These are phyloP conservation scores for Enteromius thamalakanensis DNA, from an alignment of 2,797 vertebrate genomes.

Conservation along the genomic window DNA sequence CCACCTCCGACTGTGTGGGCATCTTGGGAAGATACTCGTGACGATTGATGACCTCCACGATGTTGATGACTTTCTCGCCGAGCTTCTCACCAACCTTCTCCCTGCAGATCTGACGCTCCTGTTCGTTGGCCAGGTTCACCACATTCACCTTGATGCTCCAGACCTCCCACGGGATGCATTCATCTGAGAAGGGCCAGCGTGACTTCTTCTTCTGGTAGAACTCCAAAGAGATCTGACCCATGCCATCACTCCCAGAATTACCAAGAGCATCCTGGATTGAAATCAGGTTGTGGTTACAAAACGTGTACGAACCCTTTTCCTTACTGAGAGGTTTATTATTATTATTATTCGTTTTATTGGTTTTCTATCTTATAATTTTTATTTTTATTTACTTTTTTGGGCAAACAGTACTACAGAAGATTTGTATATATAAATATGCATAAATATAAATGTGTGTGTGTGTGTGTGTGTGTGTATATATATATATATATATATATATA, in stretches of 20 bases:
- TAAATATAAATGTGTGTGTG: too few relatives aligned
- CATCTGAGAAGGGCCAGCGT: conserved; percentile 96
- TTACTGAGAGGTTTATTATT: neutral
- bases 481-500: too few relatives aligned
- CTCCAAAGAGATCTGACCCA: conserved; percentile 96
- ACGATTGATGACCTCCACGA: conserved; percentile 97
- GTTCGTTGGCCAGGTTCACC: conserved; percentile 95
- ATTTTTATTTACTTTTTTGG: too few relatives aligned
- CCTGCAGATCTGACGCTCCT: conserved; percentile 96
- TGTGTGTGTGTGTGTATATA: too few relatives aligned
- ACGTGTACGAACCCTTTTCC: neutral
- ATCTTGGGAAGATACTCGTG: conserved; percentile 99
- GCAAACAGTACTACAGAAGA: too few relatives aligned
- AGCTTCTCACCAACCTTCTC: conserved; percentile 98
- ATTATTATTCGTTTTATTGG: neutral
- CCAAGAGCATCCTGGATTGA: conserved; percentile 86
- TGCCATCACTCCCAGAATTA: conserved; percentile 88
- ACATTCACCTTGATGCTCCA: conserved; percentile 98
- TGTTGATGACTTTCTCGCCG: conserved; percentile 96
- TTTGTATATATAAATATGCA: too few relatives aligned
- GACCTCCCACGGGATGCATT: conserved; percentile 98
- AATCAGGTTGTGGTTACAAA: conserved; percentile 25
- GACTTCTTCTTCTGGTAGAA: conserved; percentile 99
- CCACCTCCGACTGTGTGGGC: conserved; percentile 98
- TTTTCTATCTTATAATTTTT: too few relatives aligned